phyloP scores from a whole-genome alignment of 2,888 invertebrate species.

The Drosophila mimetica region DNA sequence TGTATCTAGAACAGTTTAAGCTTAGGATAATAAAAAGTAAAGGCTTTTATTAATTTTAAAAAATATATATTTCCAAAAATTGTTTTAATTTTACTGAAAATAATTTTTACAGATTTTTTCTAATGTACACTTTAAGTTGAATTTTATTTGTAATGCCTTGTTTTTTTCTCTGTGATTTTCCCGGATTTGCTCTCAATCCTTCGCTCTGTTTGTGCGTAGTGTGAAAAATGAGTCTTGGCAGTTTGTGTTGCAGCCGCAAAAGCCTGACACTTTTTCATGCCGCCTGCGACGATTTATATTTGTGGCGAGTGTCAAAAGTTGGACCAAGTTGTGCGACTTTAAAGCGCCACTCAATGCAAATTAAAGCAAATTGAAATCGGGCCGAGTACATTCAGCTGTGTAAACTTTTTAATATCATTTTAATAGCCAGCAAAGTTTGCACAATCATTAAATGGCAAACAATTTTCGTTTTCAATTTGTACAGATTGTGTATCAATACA shows the following conservation, averaged over 20 bases:
- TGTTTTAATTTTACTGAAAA: too few species aligned
- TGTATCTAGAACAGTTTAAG: too few species aligned
- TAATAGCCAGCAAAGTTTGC: conserved; percentile 62
- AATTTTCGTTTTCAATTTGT: conserved; percentile 73
- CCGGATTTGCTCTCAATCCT: conserved; percentile 20
- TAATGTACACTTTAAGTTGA: too few species aligned
- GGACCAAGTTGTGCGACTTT: conserved; percentile 29
- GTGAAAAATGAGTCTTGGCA: conserved; percentile 75
- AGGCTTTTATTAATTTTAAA: too few species aligned
- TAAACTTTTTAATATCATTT: conserved; percentile 75
- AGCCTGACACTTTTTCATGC: conserved; percentile 71
- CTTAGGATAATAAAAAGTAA: too few species aligned
- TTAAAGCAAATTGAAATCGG: conserved; percentile 47
- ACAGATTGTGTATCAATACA: conserved; percentile 72
- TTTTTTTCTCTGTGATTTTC: not conserved
- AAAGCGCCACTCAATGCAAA: conserved; percentile 64
- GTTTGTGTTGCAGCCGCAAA: conserved; percentile 69
- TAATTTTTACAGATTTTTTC: too few species aligned
- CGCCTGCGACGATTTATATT: conserved; percentile 74
- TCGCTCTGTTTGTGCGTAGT: conserved; percentile 38
- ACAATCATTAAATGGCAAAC: conserved; percentile 63
- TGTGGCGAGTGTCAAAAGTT: conserved; percentile 72
- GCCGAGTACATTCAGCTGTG: conserved; percentile 38
- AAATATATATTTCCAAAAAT: too few species aligned
- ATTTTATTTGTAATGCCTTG: too few species aligned